Base-by-base conservation (phyloP, 2,888 invertebrate genomes). In the Ectobius pallidus region DNA sequence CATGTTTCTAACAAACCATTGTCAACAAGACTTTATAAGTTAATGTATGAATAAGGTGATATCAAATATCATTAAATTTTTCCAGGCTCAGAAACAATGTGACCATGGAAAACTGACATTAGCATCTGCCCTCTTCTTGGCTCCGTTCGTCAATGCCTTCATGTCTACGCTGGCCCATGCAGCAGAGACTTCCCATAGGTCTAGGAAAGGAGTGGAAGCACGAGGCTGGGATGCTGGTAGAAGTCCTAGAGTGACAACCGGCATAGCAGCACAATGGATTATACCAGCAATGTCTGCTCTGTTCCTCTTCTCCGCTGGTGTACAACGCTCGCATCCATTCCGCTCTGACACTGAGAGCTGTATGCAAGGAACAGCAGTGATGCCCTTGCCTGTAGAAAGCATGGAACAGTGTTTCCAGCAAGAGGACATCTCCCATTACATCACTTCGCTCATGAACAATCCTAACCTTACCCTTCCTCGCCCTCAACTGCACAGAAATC, bases 91-190 rank as follows among this genome's bases (percentile, higher is more conserved):
- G n/a, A n/a, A n/a, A n/a, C n/a, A 65, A 46, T 65, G 65, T 46
- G 46, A 30, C 9, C n/a, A 39, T 25, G 25, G 65, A 25, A 27
- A 65, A 27, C 65, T 65, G 18, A 9, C 18, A 6, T 39, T 73
- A 20, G 72, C 22, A 11, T 52, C 62, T 74, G 79, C 79, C n/a
- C 77, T 79, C 74, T 78, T 82, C 72, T 69, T 82, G 7, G 76
- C 81, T 9, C 81, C 82, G 52, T 79, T 82, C 42, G 77, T 78
- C 39, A 82, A 82, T 73, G 79, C 81, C 2, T 82, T 83, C 70
- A 44, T 79, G n/a, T 82, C 82, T 2, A 70, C 81, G 7, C 6
- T 82, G 11, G 78, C 78, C 78, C 79, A 73, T 79, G 78, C 71
- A 76, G 78, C 73, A 71, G 75, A 16, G 77, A 76, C 39, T 71